These are phyloP conservation scores for Xylocampa areola DNA, from an alignment of 2,888 invertebrate genomes.

Conservation along the genomic window DNA sequence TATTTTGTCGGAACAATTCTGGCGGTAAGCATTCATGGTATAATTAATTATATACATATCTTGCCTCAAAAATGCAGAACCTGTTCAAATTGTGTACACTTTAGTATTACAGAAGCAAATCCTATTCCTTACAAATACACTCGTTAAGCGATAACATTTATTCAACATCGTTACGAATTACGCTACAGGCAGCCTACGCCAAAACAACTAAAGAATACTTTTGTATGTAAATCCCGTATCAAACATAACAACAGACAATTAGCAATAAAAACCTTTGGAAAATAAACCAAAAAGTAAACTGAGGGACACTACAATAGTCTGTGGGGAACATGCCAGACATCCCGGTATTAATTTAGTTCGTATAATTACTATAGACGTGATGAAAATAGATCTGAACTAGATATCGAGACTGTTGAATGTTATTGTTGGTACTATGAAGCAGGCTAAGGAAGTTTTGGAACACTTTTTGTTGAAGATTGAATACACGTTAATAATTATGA, in stretches of 20 bases:
- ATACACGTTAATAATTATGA: background rate
- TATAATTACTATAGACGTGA: conserved; percentile 63
- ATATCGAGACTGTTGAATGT: conserved; percentile 25
- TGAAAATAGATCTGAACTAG: conserved; percentile 53
- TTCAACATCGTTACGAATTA: conserved; percentile 51
- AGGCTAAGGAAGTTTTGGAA: background rate
- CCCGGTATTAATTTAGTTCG: conserved; percentile 64
- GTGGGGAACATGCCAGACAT: conserved; percentile 45
- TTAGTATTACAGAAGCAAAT: background rate
- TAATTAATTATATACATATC: no score
- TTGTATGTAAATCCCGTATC: conserved; percentile 60
- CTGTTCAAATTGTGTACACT: background rate
- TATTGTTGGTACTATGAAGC: conserved; percentile 15
- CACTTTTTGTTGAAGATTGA: conserved; percentile 6
- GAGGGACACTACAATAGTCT: conserved; percentile 63
- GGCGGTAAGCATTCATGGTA: no score
- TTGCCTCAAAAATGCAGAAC: background rate
- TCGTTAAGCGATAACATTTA: conserved; percentile 34
- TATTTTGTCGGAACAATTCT: no score
- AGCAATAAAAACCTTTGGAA: conserved; percentile 58
- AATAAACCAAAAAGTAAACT: conserved; percentile 49
- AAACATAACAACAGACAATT: conserved; percentile 61
- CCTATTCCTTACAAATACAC: conserved; percentile 1
- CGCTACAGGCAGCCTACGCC: conserved; percentile 27
- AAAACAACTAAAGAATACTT: conserved; percentile 54